These are phyloP conservation scores for Neomorphus geoffroyi DNA, from an alignment of 2,797 vertebrate species.

Conservation along the genomic window DNA sequence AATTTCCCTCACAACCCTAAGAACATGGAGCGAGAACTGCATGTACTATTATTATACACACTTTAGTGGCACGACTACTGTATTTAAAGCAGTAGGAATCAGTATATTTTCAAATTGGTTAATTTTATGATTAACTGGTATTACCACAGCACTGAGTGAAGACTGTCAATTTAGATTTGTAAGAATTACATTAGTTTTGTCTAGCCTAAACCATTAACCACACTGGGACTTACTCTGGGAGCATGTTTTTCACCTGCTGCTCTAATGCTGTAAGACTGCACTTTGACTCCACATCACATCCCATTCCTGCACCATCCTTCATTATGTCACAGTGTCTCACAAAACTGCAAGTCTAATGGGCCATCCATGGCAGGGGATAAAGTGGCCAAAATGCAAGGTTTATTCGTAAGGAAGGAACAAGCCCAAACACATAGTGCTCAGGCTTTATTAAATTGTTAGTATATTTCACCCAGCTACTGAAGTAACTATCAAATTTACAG, in stretches of 20 bases:
- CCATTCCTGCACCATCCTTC: background rate
- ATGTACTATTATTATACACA: background rate
- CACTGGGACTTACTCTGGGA: background rate
- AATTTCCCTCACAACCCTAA: background rate
- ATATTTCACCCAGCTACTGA: background rate
- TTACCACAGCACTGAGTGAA: background rate
- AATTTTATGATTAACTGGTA: background rate
- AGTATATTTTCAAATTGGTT: background rate
- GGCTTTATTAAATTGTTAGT: background rate
- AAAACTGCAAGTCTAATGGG: background rate
- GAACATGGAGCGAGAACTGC: background rate
- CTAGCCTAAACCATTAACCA: background rate
- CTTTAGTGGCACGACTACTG: background rate
- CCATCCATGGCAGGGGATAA: background rate
- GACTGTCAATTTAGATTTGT: background rate
- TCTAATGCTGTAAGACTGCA: background rate
- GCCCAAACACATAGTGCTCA: background rate
- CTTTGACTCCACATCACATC: background rate
- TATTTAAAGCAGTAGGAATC: background rate
- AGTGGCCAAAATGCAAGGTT: background rate
- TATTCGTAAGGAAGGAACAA: background rate
- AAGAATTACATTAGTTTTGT: background rate
- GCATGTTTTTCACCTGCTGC: background rate
- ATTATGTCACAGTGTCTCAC: background rate
- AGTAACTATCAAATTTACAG: background rate